Percentiles rank a stretch among this genome's conserved stretches.
Evolutionary conservation across 2,888 invertebrate genomes (phyloP).

Genomic region (Linyphia triangularis): DNA sequence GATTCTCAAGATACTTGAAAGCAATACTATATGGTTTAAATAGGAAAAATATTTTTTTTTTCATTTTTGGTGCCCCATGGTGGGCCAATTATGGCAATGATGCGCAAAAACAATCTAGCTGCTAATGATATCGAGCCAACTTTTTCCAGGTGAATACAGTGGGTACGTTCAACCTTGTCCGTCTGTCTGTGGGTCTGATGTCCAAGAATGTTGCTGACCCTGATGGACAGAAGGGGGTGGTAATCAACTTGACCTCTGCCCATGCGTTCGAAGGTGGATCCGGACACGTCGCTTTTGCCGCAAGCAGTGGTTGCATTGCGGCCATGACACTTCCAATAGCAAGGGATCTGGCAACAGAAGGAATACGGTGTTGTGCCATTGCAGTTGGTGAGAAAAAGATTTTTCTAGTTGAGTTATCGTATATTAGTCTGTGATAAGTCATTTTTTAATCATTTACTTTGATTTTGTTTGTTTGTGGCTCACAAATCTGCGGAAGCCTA

Average conservation of each 20-base stretch:
- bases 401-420: neutral
- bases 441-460: too few relatives aligned
- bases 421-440: neutral
- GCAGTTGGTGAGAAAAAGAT: conserved; percentile 84
- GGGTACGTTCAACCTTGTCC: conserved; percentile 96
- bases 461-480: too few relatives aligned
- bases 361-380: conserved; percentile 89
- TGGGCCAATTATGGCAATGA: too few relatives aligned
- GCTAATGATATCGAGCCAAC: too few relatives aligned
- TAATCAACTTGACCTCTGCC: conserved; percentile 96
- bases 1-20: too few relatives aligned
- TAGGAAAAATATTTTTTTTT: too few relatives aligned
- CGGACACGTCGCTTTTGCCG: conserved; percentile 95
- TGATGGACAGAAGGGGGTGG: conserved; percentile 93
- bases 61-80: too few relatives aligned
- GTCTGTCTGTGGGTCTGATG: conserved; percentile 90
- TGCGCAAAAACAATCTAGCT: too few relatives aligned
- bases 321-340: conserved; percentile 98
- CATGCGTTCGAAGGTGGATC: conserved; percentile 98
- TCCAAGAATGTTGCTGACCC: conserved; percentile 83
- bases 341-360: conserved; percentile 89
- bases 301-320: conserved; percentile 94
- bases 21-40: too few relatives aligned
- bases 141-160: conserved; percentile 91
- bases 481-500: too few relatives aligned